Conservation (phyloP, 2,888 invertebrate species). For the Sclerodermus sp. region DNA sequence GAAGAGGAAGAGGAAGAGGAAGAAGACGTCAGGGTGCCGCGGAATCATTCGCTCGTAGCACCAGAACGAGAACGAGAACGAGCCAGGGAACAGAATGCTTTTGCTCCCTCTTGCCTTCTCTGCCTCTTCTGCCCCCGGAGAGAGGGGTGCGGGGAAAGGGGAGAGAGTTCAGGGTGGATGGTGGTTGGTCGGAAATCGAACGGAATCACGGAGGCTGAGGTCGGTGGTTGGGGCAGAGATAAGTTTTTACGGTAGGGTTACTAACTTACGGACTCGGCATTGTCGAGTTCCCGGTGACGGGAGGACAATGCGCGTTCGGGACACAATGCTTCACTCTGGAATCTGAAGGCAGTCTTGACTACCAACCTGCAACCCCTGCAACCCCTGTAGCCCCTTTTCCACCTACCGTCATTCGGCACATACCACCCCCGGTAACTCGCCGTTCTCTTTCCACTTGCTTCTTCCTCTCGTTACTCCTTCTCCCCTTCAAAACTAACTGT, state of each 20-base stretch:
- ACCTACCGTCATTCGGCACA: slow-evolving; percentile 1
- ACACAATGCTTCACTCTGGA: slow-evolving; percentile 49
- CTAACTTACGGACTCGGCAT: slow-evolving; percentile 49
- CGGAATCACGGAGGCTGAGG: slow-evolving; percentile 31
- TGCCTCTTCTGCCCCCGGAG: no score
- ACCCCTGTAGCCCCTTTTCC: slow-evolving; percentile 14
- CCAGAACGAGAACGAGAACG: no score
- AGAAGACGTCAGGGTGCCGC: slow-evolving; percentile 9
- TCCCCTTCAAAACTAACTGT: no score
- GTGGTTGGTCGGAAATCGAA: slow-evolving; percentile 32
- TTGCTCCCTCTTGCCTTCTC: no score
- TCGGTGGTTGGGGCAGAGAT: slow-evolving; percentile 41
- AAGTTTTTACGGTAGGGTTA: slow-evolving; percentile 52
- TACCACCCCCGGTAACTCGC: slow-evolving; percentile 3
- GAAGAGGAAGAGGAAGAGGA: slow-evolving; percentile 4
- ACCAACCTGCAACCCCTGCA: slow-evolving; percentile 34
- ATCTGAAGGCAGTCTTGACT: slow-evolving; percentile 43
- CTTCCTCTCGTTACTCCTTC: not conserved
- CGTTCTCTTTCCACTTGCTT: not conserved
- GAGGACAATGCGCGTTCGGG: slow-evolving; percentile 50
- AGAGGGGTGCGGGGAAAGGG: slow-evolving; percentile 5
- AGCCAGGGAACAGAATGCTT: no score
- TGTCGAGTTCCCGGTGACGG: slow-evolving; percentile 48
- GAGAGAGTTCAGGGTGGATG: slow-evolving; percentile 2
- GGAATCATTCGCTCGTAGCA: no score